These are phyloP conservation scores for Penaeus indicus DNA, from an alignment of 1,140 invertebrate genomes.

Conservation along the genomic window DNA sequence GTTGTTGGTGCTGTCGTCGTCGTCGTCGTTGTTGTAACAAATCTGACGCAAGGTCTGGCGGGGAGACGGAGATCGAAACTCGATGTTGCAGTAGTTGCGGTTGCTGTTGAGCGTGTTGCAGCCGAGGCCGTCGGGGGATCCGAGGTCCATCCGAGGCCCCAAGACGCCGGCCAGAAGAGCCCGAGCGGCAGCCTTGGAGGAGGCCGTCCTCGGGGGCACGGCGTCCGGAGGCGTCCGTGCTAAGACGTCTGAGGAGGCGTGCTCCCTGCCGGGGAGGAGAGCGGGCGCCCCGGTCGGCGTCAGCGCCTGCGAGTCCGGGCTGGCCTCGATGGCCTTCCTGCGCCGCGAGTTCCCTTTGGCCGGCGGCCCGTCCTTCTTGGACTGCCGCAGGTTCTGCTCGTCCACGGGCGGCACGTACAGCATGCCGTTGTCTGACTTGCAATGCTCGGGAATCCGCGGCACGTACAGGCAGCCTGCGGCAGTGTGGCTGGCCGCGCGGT, in stretches of 20 bases:
- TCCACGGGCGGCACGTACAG: constrained; percentile 80
- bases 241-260: background rate
- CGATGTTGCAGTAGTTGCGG: background rate
- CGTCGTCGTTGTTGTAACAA: background rate
- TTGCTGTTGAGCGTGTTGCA: background rate
- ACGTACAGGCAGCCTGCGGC: constrained; percentile 50
- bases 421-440: constrained; percentile 71
- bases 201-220: constrained; percentile 12
- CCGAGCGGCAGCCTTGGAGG: constrained; percentile 40
- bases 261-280: background rate
- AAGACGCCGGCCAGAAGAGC: constrained; percentile 43
- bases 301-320: background rate
- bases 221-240: background rate
- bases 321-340: background rate
- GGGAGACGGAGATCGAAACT: no score
- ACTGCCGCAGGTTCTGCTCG: constrained; percentile 78
- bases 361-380: constrained; percentile 71
- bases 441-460: constrained; percentile 59
- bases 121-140: background rate
- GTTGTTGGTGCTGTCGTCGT: background rate
- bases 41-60: no score
- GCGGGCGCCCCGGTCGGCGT: background rate
- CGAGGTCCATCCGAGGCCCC: constrained; percentile 14
- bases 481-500: background rate
- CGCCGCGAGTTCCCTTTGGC: constrained; percentile 64